Conservation (phyloP, 2,888 invertebrate species). For the Trilocha varians region DNA sequence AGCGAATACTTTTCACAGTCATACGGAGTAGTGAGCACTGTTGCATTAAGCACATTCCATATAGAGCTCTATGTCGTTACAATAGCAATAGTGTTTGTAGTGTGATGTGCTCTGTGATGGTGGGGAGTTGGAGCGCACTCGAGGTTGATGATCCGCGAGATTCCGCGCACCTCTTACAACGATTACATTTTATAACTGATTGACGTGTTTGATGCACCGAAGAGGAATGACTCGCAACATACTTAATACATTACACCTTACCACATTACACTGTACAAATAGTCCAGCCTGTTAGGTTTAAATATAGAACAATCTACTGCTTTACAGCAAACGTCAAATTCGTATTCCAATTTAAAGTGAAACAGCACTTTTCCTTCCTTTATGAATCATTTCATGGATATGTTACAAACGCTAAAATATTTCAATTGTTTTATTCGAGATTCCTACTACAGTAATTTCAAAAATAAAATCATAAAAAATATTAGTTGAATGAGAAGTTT, state of each 20-base stretch:
- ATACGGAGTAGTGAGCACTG: conserved; percentile 1
- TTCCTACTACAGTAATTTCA: too few species aligned
- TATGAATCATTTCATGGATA: too few species aligned
- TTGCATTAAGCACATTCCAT: conserved; percentile 18
- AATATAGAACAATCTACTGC: too few species aligned
- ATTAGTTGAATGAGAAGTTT: too few species aligned
- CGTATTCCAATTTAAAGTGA: too few species aligned
- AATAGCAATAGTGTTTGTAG: conserved; percentile 18
- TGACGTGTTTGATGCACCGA: conserved; percentile 47
- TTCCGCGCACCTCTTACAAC: conserved; percentile 47
- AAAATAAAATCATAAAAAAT: too few species aligned
- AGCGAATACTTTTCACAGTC: conserved; percentile 1
- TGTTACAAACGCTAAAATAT: too few species aligned
- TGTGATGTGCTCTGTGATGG: conserved; percentile 25
- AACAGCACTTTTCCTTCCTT: too few species aligned
- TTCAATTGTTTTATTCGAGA: too few species aligned
- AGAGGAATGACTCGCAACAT: conserved; percentile 12
- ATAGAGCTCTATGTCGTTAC: conserved; percentile 32
- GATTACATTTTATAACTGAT: conserved; percentile 36
- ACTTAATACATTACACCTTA: background rate
- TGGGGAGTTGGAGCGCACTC: conserved; percentile 29
- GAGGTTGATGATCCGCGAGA: conserved; percentile 66
- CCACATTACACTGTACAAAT: too few species aligned
- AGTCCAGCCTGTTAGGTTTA: too few species aligned
- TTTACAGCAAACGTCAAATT: too few species aligned